phyloP scores from a whole-genome alignment of 2,797 vertebrate genomes.

The Gadopsis bispinosus region DNA sequence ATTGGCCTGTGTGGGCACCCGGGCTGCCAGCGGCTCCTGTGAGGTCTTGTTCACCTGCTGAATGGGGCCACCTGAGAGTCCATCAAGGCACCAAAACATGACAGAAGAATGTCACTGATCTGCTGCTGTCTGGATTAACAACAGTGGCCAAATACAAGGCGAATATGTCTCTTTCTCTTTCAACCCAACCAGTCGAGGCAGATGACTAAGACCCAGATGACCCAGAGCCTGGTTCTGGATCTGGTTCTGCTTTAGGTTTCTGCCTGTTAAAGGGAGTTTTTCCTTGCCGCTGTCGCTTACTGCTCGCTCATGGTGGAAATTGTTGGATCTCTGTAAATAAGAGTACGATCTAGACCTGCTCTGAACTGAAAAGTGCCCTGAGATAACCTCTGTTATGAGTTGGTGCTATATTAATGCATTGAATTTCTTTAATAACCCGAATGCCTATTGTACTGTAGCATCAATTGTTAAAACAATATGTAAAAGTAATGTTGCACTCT shows the following conservation, averaged over 20 bases:
- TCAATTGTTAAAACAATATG: background rate
- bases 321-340: no score
- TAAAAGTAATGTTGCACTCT: background rate
- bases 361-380: no score
- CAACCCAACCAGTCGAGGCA: no score
- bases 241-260: background rate
- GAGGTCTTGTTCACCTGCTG: slow-evolving; percentile 54
- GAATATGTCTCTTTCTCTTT: background rate
- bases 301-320: no score
- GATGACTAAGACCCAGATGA: no score
- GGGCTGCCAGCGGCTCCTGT: slow-evolving; percentile 63
- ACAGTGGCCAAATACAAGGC: background rate
- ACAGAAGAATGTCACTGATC: slow-evolving; percentile 36
- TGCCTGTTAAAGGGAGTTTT: no score
- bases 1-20: slow-evolving; percentile 54
- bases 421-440: no score
- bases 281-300: no score
- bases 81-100: slow-evolving; percentile 20
- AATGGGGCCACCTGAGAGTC: slow-evolving; percentile 38
- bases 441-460: background rate
- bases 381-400: no score
- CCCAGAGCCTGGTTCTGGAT: no score
- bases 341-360: no score
- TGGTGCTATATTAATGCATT: no score
- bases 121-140: slow-evolving; percentile 24